A percentile compares a stretch with the other conserved stretches of the same genome.
These are phyloP conservation scores for Noctua janthina DNA, from an alignment of 2,888 invertebrate genomes.

Conservation along the genomic window DNA sequence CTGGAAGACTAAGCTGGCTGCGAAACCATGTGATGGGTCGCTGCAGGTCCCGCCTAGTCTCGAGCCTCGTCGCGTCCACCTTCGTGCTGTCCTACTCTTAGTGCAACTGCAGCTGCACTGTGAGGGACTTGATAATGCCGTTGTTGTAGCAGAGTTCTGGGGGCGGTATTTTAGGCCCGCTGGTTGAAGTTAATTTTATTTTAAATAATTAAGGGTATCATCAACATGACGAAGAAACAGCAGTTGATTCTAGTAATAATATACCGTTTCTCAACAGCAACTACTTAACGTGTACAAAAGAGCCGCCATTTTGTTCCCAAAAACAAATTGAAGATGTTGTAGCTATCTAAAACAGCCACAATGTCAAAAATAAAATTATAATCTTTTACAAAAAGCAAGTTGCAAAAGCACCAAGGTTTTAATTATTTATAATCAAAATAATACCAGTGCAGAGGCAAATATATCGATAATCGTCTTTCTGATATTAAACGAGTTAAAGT, in stretches of 20 bases:
- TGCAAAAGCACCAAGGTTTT: not conserved
- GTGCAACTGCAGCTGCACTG: not conserved
- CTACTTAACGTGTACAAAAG: not conserved
- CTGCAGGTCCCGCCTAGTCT: not conserved
- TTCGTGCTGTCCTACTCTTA: not conserved
- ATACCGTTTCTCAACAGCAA: not conserved
- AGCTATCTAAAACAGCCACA: not conserved
- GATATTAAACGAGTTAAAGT: constrained; percentile 34
- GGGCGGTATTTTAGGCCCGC: not conserved
- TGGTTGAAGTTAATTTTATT: not conserved
- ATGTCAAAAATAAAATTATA: not conserved
- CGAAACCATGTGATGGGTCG: not conserved
- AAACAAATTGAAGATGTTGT: not conserved
- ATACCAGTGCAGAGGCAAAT: constrained; percentile 24
- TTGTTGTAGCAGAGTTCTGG: not conserved
- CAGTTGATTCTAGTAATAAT: not conserved
- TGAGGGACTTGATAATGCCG: not conserved
- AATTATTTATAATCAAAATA: constrained; percentile 27
- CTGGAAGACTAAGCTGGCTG: not conserved
- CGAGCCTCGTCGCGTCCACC: not conserved
- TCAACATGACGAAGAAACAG: not conserved
- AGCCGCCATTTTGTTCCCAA: not conserved
- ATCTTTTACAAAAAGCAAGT: not conserved
- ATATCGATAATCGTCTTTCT: constrained; percentile 24
- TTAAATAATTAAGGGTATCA: not conserved